Evolutionary conservation across 1,140 invertebrate genomes (phyloP).

Genomic region (Adoxophyes honmai): DNA sequence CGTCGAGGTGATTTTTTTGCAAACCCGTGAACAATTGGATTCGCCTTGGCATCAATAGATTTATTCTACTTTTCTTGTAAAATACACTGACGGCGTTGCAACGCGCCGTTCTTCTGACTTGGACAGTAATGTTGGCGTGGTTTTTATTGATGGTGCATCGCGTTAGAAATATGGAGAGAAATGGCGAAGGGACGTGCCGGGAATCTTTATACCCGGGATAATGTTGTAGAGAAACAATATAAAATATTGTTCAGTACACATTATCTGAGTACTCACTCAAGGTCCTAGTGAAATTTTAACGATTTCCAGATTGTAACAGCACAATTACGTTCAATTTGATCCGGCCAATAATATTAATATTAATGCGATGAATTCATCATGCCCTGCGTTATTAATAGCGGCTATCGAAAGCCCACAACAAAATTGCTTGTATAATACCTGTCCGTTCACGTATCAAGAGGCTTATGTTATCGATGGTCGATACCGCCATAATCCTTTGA

Average conservation of each 20-base stretch:
- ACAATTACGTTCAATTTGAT: not conserved
- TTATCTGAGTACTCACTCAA: not conserved
- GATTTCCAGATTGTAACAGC: not conserved
- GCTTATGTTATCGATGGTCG: not conserved
- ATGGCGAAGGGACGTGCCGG: constrained; percentile 41
- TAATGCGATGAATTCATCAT: not conserved
- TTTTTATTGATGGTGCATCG: constrained; percentile 51
- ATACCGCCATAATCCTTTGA: not conserved
- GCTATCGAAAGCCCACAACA: not conserved
- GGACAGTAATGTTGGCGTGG: constrained; percentile 20
- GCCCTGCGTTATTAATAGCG: not conserved
- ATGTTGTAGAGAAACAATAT: constrained; percentile 16
- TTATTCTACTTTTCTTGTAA: too few species aligned
- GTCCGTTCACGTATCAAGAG: not conserved
- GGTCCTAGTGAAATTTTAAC: not conserved
- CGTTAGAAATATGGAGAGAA: constrained; percentile 57
- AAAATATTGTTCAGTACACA: not conserved
- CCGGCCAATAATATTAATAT: not conserved
- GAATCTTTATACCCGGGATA: constrained; percentile 36
- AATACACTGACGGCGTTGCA: too few species aligned
- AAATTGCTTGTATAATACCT: not conserved
- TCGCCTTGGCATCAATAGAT: too few species aligned
- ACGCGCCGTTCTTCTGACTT: not conserved
- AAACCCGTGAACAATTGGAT: too few species aligned
- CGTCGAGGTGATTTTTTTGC: too few species aligned